Evolutionary conservation across 2,888 invertebrate species (phyloP).

Genomic region (Sarcophaga carnaria): DNA sequence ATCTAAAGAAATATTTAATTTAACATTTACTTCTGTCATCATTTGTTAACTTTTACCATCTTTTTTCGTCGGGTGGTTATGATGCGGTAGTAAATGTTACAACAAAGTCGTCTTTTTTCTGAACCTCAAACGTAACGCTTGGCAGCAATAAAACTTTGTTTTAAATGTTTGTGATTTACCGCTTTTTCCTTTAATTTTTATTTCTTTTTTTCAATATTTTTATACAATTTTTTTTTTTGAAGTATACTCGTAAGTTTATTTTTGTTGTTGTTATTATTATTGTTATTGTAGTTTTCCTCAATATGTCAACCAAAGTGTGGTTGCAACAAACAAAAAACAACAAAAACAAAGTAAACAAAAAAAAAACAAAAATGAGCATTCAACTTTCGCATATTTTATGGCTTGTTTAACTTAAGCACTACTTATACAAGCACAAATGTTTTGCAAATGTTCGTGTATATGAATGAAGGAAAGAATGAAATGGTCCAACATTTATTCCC

Average conservation of each 20-base stretch:
- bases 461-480: neutral
- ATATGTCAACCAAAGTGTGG: constrained; percentile 44
- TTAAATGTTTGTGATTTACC: constrained; percentile 45
- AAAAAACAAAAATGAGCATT: neutral
- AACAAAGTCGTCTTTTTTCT: too few species aligned
- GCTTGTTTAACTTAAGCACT: constrained; percentile 58
- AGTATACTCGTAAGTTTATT: neutral
- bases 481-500: neutral
- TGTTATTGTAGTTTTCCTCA: constrained; percentile 13
- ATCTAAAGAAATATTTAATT: too few species aligned
- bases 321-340: neutral
- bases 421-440: constrained; percentile 3
- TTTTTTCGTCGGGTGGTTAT: neutral
- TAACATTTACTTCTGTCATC: too few species aligned
- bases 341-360: too few species aligned
- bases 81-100: too few species aligned
- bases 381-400: constrained; percentile 52
- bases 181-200: constrained; percentile 36
- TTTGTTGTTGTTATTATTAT: neutral
- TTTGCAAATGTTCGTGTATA: neutral
- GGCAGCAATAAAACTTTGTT: neutral
- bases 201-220: neutral
- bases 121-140: too few species aligned
- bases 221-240: neutral
- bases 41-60: neutral